Percentiles rank a stretch among this genome's conserved stretches.
Evolutionary conservation across 2,888 invertebrate species (phyloP).

Genomic region (Chromoteleia sp.): DNA sequence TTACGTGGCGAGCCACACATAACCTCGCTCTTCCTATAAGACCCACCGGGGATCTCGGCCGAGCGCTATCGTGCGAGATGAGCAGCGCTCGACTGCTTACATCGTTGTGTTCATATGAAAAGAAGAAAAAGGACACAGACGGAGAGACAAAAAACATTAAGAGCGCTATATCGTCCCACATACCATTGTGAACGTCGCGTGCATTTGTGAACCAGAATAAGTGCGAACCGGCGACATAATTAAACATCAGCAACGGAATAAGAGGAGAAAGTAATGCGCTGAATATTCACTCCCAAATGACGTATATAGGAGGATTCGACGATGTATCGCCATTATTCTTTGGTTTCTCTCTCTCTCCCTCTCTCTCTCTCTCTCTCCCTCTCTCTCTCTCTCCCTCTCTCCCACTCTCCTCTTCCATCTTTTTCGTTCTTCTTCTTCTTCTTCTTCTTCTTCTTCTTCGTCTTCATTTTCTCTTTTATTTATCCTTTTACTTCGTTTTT

Average conservation of each 20-base stretch:
- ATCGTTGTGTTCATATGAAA: conserved; percentile 64
- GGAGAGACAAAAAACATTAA: conserved; percentile 70
- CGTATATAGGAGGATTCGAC: conserved; percentile 41
- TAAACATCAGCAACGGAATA: conserved; percentile 63
- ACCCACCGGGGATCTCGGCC: conserved; percentile 74
- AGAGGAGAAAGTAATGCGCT: conserved; percentile 59
- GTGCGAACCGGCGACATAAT: conserved; percentile 70
- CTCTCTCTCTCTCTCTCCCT: background rate
- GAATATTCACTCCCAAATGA: conserved; percentile 54
- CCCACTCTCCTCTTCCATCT: background rate
- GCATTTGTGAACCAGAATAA: conserved; percentile 68
- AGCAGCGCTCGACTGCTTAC: conserved; percentile 59
- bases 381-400: too few species aligned
- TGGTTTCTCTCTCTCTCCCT: background rate
- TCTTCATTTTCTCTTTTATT: conserved; percentile 1
- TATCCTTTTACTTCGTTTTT: background rate
- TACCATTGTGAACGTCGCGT: conserved; percentile 75
- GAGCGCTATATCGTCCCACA: conserved; percentile 76
- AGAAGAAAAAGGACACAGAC: conserved; percentile 65
- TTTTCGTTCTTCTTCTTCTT: background rate
- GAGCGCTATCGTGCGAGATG: conserved; percentile 72
- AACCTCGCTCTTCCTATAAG: conserved; percentile 77
- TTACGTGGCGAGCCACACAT: conserved; percentile 74
- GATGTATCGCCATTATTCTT: conserved; percentile 58
- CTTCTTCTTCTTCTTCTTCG: background rate